Evolutionary conservation across 2,888 invertebrate species (phyloP).

Genomic region (Eremobia ochroleuca): DNA sequence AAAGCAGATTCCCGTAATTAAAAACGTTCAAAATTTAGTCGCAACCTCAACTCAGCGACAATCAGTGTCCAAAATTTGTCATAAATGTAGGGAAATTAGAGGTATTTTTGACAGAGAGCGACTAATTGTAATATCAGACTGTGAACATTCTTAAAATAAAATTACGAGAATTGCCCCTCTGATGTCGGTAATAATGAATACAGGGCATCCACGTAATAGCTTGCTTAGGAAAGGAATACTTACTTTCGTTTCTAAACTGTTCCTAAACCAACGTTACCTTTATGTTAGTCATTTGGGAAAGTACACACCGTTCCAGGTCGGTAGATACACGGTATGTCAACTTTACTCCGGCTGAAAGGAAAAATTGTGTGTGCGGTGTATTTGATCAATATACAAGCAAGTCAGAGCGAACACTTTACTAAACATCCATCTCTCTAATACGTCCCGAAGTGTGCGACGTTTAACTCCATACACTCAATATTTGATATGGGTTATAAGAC

Average conservation of each 20-base stretch:
- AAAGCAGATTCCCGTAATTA: no score
- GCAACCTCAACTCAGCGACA: no score
- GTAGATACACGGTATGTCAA: background rate
- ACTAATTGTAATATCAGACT: no score
- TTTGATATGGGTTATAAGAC: background rate
- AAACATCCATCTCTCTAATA: constrained; percentile 34
- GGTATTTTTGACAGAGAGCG: no score
- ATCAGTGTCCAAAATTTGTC: no score
- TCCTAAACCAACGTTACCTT: background rate
- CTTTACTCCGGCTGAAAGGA: constrained; percentile 27
- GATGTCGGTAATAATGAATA: no score
- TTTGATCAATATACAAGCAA: constrained; percentile 14
- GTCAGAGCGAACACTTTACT: background rate
- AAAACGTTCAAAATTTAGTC: no score
- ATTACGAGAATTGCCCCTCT: background rate
- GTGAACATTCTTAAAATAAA: no score
- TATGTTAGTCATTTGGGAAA: constrained; percentile 16
- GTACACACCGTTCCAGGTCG: background rate
- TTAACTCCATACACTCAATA: background rate
- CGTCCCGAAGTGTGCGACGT: background rate
- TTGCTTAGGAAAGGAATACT: background rate
- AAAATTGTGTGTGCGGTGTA: constrained; percentile 10
- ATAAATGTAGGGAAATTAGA: no score
- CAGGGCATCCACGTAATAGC: background rate
- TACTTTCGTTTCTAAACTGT: constrained; percentile 3